phyloP scores from a whole-genome alignment of 1,140 invertebrate species.

The Drosophila nebulosa region DNA sequence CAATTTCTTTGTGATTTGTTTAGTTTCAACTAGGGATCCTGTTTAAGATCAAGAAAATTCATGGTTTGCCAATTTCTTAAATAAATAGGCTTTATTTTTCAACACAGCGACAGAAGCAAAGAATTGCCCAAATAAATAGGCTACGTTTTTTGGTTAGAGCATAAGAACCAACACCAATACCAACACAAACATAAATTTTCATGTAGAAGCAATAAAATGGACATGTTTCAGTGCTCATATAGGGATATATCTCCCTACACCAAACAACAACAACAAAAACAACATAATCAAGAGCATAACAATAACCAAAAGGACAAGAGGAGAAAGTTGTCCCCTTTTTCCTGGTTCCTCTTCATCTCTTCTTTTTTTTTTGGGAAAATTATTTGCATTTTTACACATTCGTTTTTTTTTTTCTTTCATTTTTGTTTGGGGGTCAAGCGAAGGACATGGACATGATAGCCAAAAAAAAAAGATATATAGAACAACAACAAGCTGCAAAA shows the following conservation, averaged over 20 bases:
- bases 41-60: too few relatives aligned
- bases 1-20: too few relatives aligned
- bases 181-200: slow-evolving; percentile 72
- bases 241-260: neutral
- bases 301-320: slow-evolving; percentile 47
- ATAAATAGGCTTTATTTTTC: neutral
- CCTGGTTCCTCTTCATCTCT: neutral
- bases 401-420: neutral
- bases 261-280: slow-evolving; percentile 44
- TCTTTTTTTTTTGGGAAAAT: slow-evolving; percentile 42
- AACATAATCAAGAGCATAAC: slow-evolving; percentile 76
- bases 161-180: slow-evolving; percentile 40
- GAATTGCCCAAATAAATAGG: neutral
- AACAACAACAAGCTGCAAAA: slow-evolving; percentile 23
- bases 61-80: neutral
- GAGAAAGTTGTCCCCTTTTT: neutral
- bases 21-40: too few relatives aligned
- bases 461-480: slow-evolving; percentile 21
- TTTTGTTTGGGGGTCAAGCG: slow-evolving; percentile 58
- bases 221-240: slow-evolving; percentile 65
- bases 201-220: slow-evolving; percentile 76
- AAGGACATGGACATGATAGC: slow-evolving; percentile 50
- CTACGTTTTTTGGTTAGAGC: neutral
- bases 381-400: slow-evolving; percentile 79
- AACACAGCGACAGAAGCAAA: too few relatives aligned